These are phyloP conservation scores for Volucella bombylans DNA, from an alignment of 2,888 invertebrate species.

Conservation along the genomic window DNA sequence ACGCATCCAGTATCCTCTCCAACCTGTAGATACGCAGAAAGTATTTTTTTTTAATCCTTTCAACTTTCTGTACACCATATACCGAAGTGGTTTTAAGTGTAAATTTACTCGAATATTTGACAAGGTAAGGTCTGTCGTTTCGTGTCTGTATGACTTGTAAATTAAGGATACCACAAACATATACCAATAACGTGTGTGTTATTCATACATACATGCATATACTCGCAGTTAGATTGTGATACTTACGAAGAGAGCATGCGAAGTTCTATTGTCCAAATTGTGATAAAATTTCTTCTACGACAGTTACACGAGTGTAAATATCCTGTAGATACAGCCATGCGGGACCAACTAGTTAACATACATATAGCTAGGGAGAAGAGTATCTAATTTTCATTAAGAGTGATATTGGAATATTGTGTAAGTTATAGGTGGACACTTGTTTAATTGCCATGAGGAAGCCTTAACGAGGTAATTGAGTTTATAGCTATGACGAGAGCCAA, in stretches of 20 bases:
- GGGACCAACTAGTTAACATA: not conserved
- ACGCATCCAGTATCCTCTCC: not conserved
- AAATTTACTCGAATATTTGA: constrained; percentile 21
- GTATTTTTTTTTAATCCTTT: constrained; percentile 5
- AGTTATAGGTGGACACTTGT: constrained; percentile 14
- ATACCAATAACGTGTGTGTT: not conserved
- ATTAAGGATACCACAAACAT: constrained; percentile 17
- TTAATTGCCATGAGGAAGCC: constrained; percentile 11
- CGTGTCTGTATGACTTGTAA: constrained; percentile 45
- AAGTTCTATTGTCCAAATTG: too few relatives aligned
- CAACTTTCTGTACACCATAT: not conserved
- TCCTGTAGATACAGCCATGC: too few relatives aligned
- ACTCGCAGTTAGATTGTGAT: too few relatives aligned
- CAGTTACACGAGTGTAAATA: too few relatives aligned
- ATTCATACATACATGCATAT: too few relatives aligned
- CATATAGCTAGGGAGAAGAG: not conserved
- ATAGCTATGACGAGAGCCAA: not conserved
- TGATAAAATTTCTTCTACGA: too few relatives aligned
- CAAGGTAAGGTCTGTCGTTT: not conserved
- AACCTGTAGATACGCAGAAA: not conserved
- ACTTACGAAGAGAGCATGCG: too few relatives aligned
- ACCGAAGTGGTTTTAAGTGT: constrained; percentile 11
- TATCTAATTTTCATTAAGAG: too few relatives aligned
- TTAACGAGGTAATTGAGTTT: constrained; percentile 35
- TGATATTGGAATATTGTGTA: constrained; percentile 1